Conservation (phyloP, 2,797 vertebrate genomes). For the Galagoides demidoff region DNA sequence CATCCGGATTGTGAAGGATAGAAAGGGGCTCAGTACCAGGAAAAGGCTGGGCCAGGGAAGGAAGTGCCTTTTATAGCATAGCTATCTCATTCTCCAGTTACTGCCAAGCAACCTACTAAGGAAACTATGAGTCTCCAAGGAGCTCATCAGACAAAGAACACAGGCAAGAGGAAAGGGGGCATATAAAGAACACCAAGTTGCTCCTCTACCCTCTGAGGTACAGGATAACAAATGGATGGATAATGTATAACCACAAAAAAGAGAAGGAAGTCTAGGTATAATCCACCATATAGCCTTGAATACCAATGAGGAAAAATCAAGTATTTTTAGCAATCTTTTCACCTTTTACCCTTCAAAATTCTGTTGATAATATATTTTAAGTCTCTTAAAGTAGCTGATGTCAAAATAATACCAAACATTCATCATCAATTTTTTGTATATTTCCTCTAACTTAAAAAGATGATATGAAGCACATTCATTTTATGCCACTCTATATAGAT, state of each 20-base stretch:
- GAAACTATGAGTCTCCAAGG: slow-evolving; percentile 56
- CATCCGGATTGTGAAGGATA: slow-evolving; percentile 4
- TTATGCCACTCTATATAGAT: neutral
- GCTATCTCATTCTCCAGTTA: slow-evolving; percentile 48
- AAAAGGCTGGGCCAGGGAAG: slow-evolving; percentile 54
- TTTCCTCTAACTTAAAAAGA: slow-evolving; percentile 32
- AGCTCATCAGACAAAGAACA: slow-evolving; percentile 39
- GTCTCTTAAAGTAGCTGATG: slow-evolving; percentile 33
- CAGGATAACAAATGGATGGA: neutral
- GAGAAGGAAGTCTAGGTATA: neutral
- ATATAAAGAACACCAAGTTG: neutral
- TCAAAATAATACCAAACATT: slow-evolving; percentile 62
- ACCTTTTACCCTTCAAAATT: slow-evolving; percentile 7
- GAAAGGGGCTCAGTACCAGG: slow-evolving; percentile 42
- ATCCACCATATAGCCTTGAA: neutral
- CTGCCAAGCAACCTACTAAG: slow-evolving; percentile 54
- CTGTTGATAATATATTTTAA: slow-evolving; percentile 26
- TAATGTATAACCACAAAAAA: neutral
- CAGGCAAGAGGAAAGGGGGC: neutral
- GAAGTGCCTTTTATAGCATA: slow-evolving; percentile 62
- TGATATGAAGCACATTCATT: slow-evolving; percentile 28
- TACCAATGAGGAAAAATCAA: neutral
- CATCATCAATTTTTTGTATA: neutral
- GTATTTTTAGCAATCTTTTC: neutral
- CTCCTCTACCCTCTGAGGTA: neutral